Evolutionary conservation across 2,888 invertebrate species (phyloP), one percentile per base, ranked within the genome.

Genomic region (Muschampia plurimacula): DNA sequence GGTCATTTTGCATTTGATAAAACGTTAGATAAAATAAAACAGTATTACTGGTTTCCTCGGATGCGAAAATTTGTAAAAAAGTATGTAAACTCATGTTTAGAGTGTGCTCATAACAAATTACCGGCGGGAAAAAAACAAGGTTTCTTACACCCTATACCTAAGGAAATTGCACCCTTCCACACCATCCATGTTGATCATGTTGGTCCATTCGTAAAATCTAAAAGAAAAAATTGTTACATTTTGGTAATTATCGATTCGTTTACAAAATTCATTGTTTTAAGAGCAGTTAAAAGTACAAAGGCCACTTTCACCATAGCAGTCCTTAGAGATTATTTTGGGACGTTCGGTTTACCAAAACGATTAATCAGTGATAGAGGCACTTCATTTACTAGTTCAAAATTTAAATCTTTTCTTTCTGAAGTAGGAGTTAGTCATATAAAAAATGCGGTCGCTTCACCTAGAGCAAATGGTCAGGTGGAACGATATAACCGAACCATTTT

Each of bases 41-140:
- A 49, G 49, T n/a, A 49, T 49, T 49, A 49, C 5, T 49, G 49
- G 49, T 49, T 49, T n/a, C 49, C 49, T n/a, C n/a, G n/a, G 5
- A 49, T 49, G 49, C 5, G 49, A 49, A 49, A n/a, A n/a, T 49
- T 49, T 49, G 15, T 49, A n/a, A 49, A 49, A 49, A 49, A 49
- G n/a, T 49, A 49, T 49, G 49, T 49, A n/a, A 49, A 49, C n/a
- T 49, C 49, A 49, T 49, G 49, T 49, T 49, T 49, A n/a, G 49
- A 49, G 49, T 49, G 49, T 7, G 49, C 49, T 49, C 49, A 49
- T 7, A 49, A 49, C n/a, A 49, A 49, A n/a, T 6, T 49, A n/a
- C 49, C 49, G 49, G 49, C 49, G 5, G 49, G 49, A 6, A 49
- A 49, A 49, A 49, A 49, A 6, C 49, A 49, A 49, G 49, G 49